A percentile compares a stretch with the other conserved stretches of the same genome.
These are phyloP conservation scores for Dendropsophus ebraccatus DNA, from an alignment of 2,113 vertebrate genomes.

Conservation along the genomic window DNA sequence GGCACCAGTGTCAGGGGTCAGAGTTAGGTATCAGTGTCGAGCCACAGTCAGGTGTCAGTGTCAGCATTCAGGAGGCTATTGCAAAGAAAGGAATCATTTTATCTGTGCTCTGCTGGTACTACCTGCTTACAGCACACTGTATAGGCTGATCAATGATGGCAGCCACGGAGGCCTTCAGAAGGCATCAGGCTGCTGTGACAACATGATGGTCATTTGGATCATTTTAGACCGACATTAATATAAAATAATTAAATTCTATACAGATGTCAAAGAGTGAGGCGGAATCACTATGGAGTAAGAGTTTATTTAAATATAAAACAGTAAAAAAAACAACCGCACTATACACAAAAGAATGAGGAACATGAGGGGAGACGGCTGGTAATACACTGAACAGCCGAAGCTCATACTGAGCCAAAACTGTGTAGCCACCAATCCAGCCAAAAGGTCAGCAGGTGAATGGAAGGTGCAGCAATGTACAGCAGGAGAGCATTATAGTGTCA, in stretches of 20 bases:
- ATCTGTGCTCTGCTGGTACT: too few relatives aligned
- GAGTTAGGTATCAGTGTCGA: too few relatives aligned
- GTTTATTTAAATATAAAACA: constrained; percentile 20
- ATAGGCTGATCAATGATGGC: too few relatives aligned
- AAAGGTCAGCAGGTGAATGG: background rate
- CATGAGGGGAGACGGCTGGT: background rate
- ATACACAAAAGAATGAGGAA: background rate
- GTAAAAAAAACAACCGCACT: background rate
- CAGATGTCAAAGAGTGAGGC: background rate
- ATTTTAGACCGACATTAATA: too few relatives aligned
- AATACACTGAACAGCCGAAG: background rate
- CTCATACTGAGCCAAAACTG: background rate
- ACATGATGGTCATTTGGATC: too few relatives aligned
- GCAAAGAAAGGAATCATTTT: too few relatives aligned
- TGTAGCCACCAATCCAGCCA: background rate
- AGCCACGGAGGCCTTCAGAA: too few relatives aligned
- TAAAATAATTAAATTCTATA: background rate
- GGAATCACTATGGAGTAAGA: background rate
- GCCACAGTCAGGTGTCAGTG: too few relatives aligned
- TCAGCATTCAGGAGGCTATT: too few relatives aligned
- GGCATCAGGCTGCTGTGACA: too few relatives aligned
- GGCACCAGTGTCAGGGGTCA: too few relatives aligned
- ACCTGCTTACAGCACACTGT: too few relatives aligned
- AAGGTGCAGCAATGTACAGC: background rate
- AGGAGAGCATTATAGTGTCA: background rate